Conservation (phyloP, 1,140 invertebrate genomes). For the Acromyrmex charruanus region DNA sequence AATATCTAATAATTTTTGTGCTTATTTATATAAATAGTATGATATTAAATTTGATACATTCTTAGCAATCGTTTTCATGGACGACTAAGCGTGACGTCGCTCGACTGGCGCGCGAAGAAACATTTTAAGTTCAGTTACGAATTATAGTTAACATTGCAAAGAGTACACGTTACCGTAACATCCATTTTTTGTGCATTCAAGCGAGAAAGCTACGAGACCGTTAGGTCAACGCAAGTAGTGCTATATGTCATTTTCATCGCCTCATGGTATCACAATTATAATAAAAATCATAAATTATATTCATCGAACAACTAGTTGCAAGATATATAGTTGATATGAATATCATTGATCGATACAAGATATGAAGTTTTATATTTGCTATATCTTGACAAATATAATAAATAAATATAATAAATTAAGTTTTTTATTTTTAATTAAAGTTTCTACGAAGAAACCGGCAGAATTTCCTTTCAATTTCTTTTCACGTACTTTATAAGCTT, state of each 20-base stretch:
- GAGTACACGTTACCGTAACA: constrained; percentile 51
- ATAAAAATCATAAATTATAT: background rate
- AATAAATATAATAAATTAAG: background rate
- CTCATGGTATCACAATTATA: background rate
- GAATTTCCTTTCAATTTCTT: background rate
- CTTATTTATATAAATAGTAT: background rate
- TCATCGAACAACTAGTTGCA: background rate
- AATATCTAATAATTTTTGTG: constrained; percentile 26
- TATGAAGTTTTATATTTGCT: background rate
- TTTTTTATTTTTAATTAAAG: background rate
- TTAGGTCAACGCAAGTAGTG: constrained; percentile 5
- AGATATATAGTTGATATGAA: background rate
- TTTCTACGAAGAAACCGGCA: background rate
- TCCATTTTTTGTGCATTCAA: constrained; percentile 33
- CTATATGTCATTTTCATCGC: background rate
- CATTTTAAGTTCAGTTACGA: constrained; percentile 49
- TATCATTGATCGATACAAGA: background rate
- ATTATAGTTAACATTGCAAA: constrained; percentile 54
- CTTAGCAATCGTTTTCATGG: constrained; percentile 28
- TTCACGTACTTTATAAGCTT: background rate
- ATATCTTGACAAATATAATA: background rate
- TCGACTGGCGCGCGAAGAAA: background rate
- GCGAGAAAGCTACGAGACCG: constrained; percentile 25
- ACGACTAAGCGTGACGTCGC: constrained; percentile 32
- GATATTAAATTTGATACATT: background rate